phyloP scores from a whole-genome alignment of 2,113 vertebrate species.

The Heterochromis multidens region DNA sequence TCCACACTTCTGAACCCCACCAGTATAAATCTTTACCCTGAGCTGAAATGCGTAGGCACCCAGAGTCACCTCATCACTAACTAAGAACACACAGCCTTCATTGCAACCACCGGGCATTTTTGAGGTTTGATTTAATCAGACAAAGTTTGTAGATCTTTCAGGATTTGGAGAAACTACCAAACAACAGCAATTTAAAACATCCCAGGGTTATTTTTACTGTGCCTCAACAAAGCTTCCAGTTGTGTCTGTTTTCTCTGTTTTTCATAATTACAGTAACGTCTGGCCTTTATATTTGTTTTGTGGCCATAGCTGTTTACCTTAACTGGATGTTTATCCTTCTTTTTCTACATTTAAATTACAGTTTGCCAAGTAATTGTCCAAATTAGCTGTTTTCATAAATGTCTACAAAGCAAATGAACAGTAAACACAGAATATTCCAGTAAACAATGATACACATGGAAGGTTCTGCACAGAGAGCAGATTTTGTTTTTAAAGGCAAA shows the following conservation, averaged over 20 bases:
- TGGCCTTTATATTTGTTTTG: constrained; percentile 32
- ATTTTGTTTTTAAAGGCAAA: constrained; percentile 11
- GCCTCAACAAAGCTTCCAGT: not conserved
- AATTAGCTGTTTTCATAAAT: constrained; percentile 17
- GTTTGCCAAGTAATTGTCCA: not conserved
- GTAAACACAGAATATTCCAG: not conserved
- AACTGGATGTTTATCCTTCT: constrained; percentile 9
- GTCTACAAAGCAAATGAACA: constrained; percentile 16
- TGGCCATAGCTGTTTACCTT: constrained; percentile 39
- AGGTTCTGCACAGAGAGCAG: not conserved
- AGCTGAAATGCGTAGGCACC: not conserved
- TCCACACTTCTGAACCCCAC: constrained; percentile 30
- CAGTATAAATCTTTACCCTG: constrained; percentile 36
- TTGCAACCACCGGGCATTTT: not conserved
- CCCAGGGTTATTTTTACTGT: not conserved
- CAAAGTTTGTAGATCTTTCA: not conserved
- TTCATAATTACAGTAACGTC: constrained; percentile 24
- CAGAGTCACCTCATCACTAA: not conserved
- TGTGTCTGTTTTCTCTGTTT: constrained; percentile 19
- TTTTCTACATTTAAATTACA: constrained; percentile 25
- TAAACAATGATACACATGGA: constrained; percentile 2
- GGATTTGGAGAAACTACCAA: not conserved
- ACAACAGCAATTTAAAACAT: not conserved
- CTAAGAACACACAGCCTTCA: not conserved
- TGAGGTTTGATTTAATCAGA: not conserved